Base-by-base conservation (phyloP, 1,140 invertebrate species). In the Cepaea nemoralis region DNA sequence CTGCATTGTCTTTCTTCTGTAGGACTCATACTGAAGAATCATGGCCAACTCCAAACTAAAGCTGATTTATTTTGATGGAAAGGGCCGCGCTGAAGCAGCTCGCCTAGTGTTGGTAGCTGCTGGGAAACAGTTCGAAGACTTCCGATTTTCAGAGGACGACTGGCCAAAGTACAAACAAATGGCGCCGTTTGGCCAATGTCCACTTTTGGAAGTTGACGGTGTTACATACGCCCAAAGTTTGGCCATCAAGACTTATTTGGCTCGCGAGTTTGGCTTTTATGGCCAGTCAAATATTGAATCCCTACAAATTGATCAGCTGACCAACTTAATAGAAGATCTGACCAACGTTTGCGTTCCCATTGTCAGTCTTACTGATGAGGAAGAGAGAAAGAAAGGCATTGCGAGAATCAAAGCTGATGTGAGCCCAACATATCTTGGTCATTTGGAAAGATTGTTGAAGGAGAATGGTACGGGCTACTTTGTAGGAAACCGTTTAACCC, bases 181-280 rank as follows among this genome's bases (percentile, higher is more conserved):
- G 63, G 85, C 75, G 1, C 86, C 84, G 6, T 85, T 83, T 31
- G 85, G 82, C 31, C 78, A 84, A 76, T 55, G 75, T 24, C 86
- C 90, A 19, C 81, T 88, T 22, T 84, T 91, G 19, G 88, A 91
- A 66, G 84, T 91, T 48, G 86, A 91, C 59, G 90, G 90, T 55
- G 83, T 83, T 35, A 67, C 80, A 35, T 82, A 90, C 42, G 78
- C 78, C 35, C 89, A 91, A 70, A 82, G 79, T 19, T 45, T 80
- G 48, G 84, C 88, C 35, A 91, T 91, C 67, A 31, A 75, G n/a
- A 82, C 87, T 27, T 90, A 85, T 83, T 75, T 91, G 78, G 89
- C 86, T 16, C 83, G 82, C 19, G 83, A 91, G 83, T 90, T 88
- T 70, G 86, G 87, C 39, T 77, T 77, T 35, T 39, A 77, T 63